Evolutionary conservation across 2,888 invertebrate species (phyloP), one percentile per base, ranked within the genome.

Genomic region (Cataglyphis rosenhaueri): DNA sequence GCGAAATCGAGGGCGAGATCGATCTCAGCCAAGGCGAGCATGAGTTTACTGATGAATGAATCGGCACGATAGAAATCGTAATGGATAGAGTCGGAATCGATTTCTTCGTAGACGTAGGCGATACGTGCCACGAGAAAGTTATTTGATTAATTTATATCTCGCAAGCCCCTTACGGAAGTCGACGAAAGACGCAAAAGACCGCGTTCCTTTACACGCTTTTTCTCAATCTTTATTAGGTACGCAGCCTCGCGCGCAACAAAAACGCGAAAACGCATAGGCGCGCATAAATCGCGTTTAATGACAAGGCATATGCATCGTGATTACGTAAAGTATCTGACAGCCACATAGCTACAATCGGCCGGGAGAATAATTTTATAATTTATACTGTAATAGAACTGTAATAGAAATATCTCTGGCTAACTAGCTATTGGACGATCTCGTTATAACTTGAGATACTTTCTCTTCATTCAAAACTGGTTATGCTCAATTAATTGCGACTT

Each of bases 321-420:
- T 85, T 66, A 55, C 81, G n/a, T 71, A 76, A 83, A 73, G 10
- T 32, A 65, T 75, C 52, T 52, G 29, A 74, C 57, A 38, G 71
- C 25, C 41, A 65, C 52, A 61, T 48, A 29, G 64, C 8, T 38
- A 21, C 61, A 57, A 21, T 81, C 68, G 61, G 41, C 41, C 81
- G 74, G 8, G 44, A 68, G 41, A 61, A 73, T 65, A 65, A 82
- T 79, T 82, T 82, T 82, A 82, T 82, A 79, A 79, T 79, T 35
- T 12, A n/a, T 59, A 29, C 62, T 64, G 35, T 38, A 41, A 65
- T 78, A 21, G 65, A 21, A n/a, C 8, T 35, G 35, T 25, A 62
- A 64, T 44, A 25, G 44, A 59, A 59, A 70, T 48, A 32, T 32
- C 57, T 6, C 57, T 6, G 32, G 35, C 25, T 32, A 35, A 41